Evolutionary conservation across 2,888 invertebrate species (phyloP).

Genomic region (Tenthredo scrophulariae): DNA sequence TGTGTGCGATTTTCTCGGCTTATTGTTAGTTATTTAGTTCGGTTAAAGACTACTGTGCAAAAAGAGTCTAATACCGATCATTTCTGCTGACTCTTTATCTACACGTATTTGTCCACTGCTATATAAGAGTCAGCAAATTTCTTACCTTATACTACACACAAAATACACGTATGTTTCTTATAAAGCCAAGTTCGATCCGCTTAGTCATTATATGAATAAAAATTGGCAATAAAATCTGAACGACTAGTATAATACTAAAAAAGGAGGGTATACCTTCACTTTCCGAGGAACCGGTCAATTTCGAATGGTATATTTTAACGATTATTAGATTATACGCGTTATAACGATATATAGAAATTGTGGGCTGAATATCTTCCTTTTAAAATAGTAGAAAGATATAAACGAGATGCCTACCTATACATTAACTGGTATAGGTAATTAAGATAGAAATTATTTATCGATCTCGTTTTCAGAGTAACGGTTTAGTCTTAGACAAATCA

Average conservation of each 20-base stretch:
- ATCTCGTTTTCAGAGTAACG: constrained; percentile 3
- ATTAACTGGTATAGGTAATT: not conserved
- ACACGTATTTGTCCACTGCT: not conserved
- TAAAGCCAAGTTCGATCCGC: not conserved
- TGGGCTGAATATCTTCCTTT: not conserved
- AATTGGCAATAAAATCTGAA: constrained; percentile 6
- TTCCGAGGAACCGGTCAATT: constrained; percentile 30
- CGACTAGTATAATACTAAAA: not conserved
- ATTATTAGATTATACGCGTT: constrained; percentile 9
- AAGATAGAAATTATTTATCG: constrained; percentile 17
- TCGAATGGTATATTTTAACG: constrained; percentile 31
- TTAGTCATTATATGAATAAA: not conserved
- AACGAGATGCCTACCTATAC: not conserved
- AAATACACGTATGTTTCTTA: not conserved
- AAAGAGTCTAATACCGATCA: not conserved
- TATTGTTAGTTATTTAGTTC: not conserved
- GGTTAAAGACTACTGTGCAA: not conserved
- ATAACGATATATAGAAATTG: not conserved
- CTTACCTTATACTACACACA: not conserved
- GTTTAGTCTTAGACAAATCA: not conserved
- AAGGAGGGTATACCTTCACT: not conserved
- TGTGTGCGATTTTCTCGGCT: not conserved
- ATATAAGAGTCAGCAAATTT: not conserved
- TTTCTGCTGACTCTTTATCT: constrained; percentile 7
- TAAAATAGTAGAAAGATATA: not conserved